A percentile compares a stretch with the other conserved stretches of the same genome.
Evolutionary conservation across 1,140 invertebrate species (phyloP).

Genomic region (Heliconius melpomene): DNA sequence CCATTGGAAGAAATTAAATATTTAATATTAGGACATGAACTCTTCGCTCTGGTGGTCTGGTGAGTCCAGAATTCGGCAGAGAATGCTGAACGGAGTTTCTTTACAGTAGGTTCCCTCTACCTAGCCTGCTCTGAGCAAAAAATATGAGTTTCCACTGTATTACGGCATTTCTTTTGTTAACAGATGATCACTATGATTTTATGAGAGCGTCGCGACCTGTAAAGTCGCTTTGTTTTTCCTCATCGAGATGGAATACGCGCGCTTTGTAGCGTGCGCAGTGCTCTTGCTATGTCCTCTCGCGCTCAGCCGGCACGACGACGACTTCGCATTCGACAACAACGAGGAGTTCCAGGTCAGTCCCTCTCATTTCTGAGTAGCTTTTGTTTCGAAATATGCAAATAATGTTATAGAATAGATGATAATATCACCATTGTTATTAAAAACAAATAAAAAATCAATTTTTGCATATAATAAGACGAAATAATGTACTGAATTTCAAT

Average conservation of each 20-base stretch:
- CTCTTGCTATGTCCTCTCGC: constrained; percentile 65
- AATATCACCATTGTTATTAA: constrained; percentile 33
- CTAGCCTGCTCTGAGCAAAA: too few species aligned
- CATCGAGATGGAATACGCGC: constrained; percentile 57
- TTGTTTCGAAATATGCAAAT: constrained; percentile 24
- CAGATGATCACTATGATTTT: constrained; percentile 67
- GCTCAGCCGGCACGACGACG: constrained; percentile 71
- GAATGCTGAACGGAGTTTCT: too few species aligned
- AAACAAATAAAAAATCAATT: constrained; percentile 26
- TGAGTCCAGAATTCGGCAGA: too few species aligned
- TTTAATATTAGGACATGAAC: too few species aligned
- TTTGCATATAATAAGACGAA: constrained; percentile 32
- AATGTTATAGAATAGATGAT: constrained; percentile 19
- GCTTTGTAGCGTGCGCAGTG: constrained; percentile 59
- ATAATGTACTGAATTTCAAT: constrained; percentile 30
- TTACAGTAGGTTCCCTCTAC: too few species aligned
- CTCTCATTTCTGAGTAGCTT: constrained; percentile 7
- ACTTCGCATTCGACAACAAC: constrained; percentile 79
- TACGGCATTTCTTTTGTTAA: constrained; percentile 32
- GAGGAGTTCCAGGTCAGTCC: constrained; percentile 75
- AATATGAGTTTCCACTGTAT: background rate
- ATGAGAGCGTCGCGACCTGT: constrained; percentile 55
- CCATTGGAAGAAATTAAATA: too few species aligned
- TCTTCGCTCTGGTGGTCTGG: too few species aligned
- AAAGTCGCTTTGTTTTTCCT: constrained; percentile 35